These are phyloP conservation scores for Platygyra sinensis DNA, from an alignment of 64 coral and sea anemone genomes.

Conservation along the genomic window DNA sequence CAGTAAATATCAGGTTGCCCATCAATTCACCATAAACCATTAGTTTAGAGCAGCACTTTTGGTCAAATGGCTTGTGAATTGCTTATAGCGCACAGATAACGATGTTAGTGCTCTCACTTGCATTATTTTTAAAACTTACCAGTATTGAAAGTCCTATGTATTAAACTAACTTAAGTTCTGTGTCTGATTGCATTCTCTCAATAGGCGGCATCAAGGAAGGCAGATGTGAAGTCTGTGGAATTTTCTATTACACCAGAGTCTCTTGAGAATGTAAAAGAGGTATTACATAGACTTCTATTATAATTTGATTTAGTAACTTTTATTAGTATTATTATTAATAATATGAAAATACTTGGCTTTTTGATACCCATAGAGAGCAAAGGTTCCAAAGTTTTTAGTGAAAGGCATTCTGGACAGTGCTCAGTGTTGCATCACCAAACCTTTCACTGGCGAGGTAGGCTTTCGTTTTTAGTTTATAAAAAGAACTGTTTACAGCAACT, in stretches of 20 bases:
- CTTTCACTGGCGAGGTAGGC: constrained; percentile 94
- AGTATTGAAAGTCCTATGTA: too few relatives aligned
- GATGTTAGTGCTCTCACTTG: too few relatives aligned
- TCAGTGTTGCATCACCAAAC: constrained; percentile 82
- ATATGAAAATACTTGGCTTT: neutral
- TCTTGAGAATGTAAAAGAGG: constrained; percentile 95
- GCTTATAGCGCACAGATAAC: too few relatives aligned
- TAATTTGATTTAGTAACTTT: neutral
- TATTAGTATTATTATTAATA: neutral
- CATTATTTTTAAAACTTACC: too few relatives aligned
- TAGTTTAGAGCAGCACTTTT: too few relatives aligned
- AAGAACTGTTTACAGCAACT: neutral
- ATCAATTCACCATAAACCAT: too few relatives aligned
- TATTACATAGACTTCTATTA: constrained; percentile 2
- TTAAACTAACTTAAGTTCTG: too few relatives aligned
- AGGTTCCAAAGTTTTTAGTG: constrained; percentile 94
- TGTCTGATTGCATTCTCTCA: too few relatives aligned
- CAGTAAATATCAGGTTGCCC: too few relatives aligned
- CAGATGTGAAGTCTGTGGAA: constrained; percentile 53
- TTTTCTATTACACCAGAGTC: constrained; percentile 98
- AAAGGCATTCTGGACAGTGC: constrained; percentile 83
- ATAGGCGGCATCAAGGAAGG: constrained; percentile 43
- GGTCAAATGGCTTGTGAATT: too few relatives aligned
- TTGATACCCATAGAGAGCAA: constrained; percentile 69
- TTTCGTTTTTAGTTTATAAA: neutral